These are phyloP conservation scores for Pasiphila rectangulata DNA, from an alignment of 2,888 invertebrate genomes.

Conservation along the genomic window DNA sequence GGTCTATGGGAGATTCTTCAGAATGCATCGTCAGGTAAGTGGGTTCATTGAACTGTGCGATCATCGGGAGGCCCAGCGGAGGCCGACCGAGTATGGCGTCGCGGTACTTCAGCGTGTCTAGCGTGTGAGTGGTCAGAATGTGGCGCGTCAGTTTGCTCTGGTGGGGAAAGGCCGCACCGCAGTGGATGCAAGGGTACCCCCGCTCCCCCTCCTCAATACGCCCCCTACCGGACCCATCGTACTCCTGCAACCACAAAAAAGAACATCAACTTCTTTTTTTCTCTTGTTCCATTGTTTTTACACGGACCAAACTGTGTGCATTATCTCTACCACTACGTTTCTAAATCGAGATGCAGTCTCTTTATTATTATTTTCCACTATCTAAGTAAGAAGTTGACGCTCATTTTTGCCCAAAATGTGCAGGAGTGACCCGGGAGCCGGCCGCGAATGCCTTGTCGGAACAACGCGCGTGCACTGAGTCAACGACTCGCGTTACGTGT, in stretches of 20 bases:
- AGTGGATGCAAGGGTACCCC: constrained; percentile 92
- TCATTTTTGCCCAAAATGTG: constrained; percentile 88
- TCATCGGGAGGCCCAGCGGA: constrained; percentile 61
- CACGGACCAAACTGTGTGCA: constrained; percentile 74
- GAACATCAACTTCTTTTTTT: constrained; percentile 94
- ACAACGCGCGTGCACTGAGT: constrained; percentile 68
- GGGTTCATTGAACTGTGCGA: constrained; percentile 73
- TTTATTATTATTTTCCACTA: constrained; percentile 67
- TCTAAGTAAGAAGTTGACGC: constrained; percentile 90
- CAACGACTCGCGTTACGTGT: constrained; percentile 64
- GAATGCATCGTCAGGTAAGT: constrained; percentile 73
- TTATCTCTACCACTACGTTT: constrained; percentile 74
- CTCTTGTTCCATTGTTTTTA: constrained; percentile 65
- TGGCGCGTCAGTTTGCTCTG: constrained; percentile 95
- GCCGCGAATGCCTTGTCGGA: constrained; percentile 74
- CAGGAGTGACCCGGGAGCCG: constrained; percentile 79
- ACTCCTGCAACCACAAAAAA: constrained; percentile 93
- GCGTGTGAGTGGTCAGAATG: constrained; percentile 92
- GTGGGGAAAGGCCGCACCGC: constrained; percentile 92
- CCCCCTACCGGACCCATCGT: constrained; percentile 85
- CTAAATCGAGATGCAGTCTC: constrained; percentile 79
- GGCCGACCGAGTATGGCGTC: constrained; percentile 82
- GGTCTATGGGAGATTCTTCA: constrained; percentile 82
- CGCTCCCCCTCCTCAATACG: constrained; percentile 74
- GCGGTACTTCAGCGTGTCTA: constrained; percentile 92